Evolutionary conservation across 1,140 invertebrate genomes (phyloP), one percentile per base, ranked within the genome.

Genomic region (Pentalonia nigronervosa): DNA sequence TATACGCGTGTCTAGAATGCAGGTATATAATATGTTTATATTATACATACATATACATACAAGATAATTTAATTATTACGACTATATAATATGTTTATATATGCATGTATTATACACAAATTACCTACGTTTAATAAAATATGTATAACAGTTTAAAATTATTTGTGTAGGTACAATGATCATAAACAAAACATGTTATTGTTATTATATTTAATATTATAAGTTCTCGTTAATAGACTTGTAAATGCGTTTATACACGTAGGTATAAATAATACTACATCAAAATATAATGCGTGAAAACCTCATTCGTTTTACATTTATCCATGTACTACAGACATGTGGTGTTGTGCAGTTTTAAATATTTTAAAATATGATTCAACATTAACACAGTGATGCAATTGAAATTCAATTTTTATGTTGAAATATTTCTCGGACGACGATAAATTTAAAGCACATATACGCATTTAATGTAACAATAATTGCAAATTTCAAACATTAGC

Each of bases 41-140:
- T 60, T 60, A 60, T 60, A 30, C 30, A 60, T 60, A 21, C 3
- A 14, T 67, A n/a, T 67, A 84, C 36, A 9, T 1, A 7, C 11
- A 41, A 23, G 34, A 84, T 84, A 84, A 41, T 84, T 84, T 84
- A 84, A 84, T 84, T 84, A 84, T 84, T 41, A 84, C 36, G 34
- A 84, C 81, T 25, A 36, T 83, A 83, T 41, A 67, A 30, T 67
- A 67, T 67, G 60, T 67, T 67, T 67, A 67, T 67, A 67, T 67
- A 67, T 67, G 60, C 60, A 67, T 30, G 60, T 67, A 67, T 67
- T 67, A n/a, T 67, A 30, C 60, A 84, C 81, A 41, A 36, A 23
- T 84, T 84, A 41, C 21, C 36, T 4, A 41, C 81, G 34, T 84
- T 41, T 36, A 84, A 41, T 67, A 20, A 4, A 50, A 30, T 67